Evolutionary conservation across 2,888 invertebrate species (phyloP).

Genomic region (Limnephilus rhombicus): DNA sequence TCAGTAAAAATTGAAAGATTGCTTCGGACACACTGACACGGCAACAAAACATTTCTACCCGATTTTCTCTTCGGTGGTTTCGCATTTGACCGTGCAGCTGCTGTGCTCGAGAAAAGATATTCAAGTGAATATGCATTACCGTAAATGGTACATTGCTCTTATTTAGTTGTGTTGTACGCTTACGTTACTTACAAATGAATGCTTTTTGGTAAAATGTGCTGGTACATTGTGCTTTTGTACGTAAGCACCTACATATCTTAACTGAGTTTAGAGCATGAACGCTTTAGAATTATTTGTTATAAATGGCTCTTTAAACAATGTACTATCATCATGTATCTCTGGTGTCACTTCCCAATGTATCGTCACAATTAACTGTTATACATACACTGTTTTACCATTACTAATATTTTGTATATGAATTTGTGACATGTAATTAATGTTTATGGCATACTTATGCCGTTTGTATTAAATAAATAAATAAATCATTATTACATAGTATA

Average conservation of each 20-base stretch:
- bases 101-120: neutral
- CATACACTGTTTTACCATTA: no score
- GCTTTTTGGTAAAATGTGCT: neutral
- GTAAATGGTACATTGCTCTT: neutral
- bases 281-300: no score
- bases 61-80: neutral
- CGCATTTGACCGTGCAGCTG: neutral
- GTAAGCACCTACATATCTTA: neutral
- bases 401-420: no score
- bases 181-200: neutral
- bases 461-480: no score
- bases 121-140: neutral
- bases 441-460: no score
- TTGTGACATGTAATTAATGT: no score
- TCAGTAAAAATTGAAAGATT: neutral
- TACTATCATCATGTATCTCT: no score
- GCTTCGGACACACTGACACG: neutral
- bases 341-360: no score
- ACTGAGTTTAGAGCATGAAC: neutral
- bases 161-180: neutral
- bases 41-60: neutral
- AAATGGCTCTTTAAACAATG: no score
- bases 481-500: no score
- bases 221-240: neutral
- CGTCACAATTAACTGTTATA: no score